A percentile compares a stretch with the other conserved stretches of the same genome.
Evolutionary conservation across 2,888 invertebrate genomes (phyloP).

Genomic region (Tubiluchus corallicola): DNA sequence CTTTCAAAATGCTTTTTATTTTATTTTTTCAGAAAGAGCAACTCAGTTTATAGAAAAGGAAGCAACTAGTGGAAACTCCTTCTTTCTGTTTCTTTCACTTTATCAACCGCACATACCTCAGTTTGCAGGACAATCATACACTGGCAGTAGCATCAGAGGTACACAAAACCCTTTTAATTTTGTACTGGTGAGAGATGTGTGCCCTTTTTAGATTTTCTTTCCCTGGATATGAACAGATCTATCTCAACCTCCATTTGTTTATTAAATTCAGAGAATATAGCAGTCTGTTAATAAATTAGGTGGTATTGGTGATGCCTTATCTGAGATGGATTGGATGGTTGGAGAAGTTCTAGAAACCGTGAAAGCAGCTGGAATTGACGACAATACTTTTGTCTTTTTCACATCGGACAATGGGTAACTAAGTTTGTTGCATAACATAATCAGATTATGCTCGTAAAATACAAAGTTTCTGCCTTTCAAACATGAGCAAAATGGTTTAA

Average conservation of each 20-base stretch:
- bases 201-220: too few relatives aligned
- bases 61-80: background rate
- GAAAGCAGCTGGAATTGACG: background rate
- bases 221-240: too few relatives aligned
- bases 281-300: background rate
- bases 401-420: constrained; percentile 13
- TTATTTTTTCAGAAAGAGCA: background rate
- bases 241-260: too few relatives aligned
- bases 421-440: too few relatives aligned
- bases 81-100: background rate
- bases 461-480: too few relatives aligned
- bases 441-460: too few relatives aligned
- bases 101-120: background rate
- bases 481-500: too few relatives aligned
- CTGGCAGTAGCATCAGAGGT: background rate
- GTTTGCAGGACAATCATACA: background rate
- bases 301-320: constrained; percentile 11
- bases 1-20: too few relatives aligned
- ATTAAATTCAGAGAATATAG: too few relatives aligned
- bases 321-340: constrained; percentile 13
- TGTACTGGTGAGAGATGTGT: too few relatives aligned
- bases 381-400: constrained; percentile 11
- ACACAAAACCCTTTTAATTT: too few relatives aligned
- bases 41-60: background rate
- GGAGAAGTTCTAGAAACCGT: constrained; percentile 10